Base-by-base conservation (phyloP, 2,888 invertebrate species). In the Meteorus cinctellus region DNA sequence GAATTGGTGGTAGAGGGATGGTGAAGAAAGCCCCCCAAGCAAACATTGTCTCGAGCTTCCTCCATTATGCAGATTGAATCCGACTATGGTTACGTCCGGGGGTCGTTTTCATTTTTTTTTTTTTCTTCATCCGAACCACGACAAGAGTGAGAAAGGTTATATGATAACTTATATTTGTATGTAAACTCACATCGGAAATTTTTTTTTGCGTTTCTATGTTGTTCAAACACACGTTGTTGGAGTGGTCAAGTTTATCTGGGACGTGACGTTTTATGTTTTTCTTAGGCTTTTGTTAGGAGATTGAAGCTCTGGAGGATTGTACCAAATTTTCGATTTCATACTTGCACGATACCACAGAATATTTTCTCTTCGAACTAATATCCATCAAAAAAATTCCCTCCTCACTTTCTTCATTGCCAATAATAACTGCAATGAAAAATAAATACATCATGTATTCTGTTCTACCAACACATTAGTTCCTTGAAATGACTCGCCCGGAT, bases 31-130 rank as follows among this genome's bases (percentile, higher is more conserved):
- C 74, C 81, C 79, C 81, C 81, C 79, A 85, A 82, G 85, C 86
- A 89, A 89, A 89, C 88, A 88, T 87, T 88, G 86, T 88, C 86
- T 86, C 83, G 83, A 84, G 84, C 85, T 88, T 86, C 79, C 84
- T 87, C 88, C 88, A 89, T 89, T 89, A 88, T 89, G 89, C 86
- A 88, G 86, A 89, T 89, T 88, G 84, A 88, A 87, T 87, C 85
- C 82, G 82, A 84, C 84, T 84, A 55, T 55, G 85, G 84, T 85
- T 85, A 83, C 83, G 81, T 79, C 77, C 78, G 31, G 62, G 29
- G 62, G 55, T 31, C 31, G 78, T 79, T 66, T 14, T 27, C 24
- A 6, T 12, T n/a, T 14, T 48, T 16, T 48, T 48, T 45, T 27
- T 73, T 65, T 36, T 29, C 5, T 34, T 51, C 55, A 19, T 36